phyloP scores from a whole-genome alignment of 37 sponge, comb jelly and placozoan species.

The Mnemiopsis leidyi region DNA sequence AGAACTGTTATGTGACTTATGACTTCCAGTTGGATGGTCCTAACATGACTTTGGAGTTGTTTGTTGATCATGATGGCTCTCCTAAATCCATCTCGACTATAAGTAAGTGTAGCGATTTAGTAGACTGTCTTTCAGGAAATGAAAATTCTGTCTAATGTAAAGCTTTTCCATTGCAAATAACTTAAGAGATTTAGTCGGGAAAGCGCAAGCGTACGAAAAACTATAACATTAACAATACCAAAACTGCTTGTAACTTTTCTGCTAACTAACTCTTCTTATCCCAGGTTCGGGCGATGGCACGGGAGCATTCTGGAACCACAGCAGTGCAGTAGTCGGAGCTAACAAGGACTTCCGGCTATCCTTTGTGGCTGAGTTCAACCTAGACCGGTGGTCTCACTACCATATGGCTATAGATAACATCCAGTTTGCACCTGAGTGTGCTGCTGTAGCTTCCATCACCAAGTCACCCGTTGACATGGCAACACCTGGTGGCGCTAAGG shows the following conservation, averaged over 20 bases:
- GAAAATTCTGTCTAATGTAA: too few species aligned
- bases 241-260: too few species aligned
- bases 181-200: too few species aligned
- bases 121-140: too few species aligned
- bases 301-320: slow-evolving; percentile 4
- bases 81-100: neutral
- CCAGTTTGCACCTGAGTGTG: slow-evolving; percentile 32
- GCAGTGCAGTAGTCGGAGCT: slow-evolving; percentile 32
- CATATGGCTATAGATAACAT: slow-evolving; percentile 44
- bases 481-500: slow-evolving; percentile 24
- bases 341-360: neutral
- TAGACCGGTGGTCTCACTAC: neutral
- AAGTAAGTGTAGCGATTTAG: too few species aligned
- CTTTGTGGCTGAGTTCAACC: neutral
- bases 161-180: too few species aligned
- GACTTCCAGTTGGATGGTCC: slow-evolving; percentile 44
- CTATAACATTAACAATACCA: too few species aligned
- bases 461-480: neutral
- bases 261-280: neutral
- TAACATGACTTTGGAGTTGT: slow-evolving; percentile 26
- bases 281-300: slow-evolving; percentile 1
- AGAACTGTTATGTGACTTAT: neutral
- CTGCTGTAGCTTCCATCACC: neutral
- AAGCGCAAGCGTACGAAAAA: too few species aligned
- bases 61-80: neutral